Evolutionary conservation across 1,140 invertebrate species (phyloP).

Genomic region (Lasioglossum baleicum): DNA sequence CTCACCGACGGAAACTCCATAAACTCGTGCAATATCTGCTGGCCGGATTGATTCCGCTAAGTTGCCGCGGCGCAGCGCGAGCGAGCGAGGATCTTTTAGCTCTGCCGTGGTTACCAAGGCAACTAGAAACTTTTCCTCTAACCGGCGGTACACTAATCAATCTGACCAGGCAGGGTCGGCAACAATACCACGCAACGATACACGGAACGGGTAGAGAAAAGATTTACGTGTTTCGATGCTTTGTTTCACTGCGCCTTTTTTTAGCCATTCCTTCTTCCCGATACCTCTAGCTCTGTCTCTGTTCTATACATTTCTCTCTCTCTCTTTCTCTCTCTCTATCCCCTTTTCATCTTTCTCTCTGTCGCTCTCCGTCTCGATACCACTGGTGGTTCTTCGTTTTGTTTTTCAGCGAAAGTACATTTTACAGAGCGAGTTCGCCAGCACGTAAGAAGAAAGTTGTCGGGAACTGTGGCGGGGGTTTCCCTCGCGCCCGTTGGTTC

Average conservation of each 20-base stretch:
- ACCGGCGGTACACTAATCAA: slow-evolving; percentile 27
- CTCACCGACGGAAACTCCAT: background rate
- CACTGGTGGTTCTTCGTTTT: no score
- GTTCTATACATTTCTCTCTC: no score
- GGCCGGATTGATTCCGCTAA: slow-evolving; percentile 5
- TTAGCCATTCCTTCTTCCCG: no score
- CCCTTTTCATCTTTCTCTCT: no score
- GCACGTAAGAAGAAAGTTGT: background rate
- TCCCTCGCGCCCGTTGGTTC: background rate
- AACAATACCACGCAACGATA: slow-evolving; percentile 6
- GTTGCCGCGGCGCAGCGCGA: background rate
- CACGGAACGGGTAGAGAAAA: background rate
- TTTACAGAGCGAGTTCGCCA: background rate
- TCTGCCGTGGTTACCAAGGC: slow-evolving; percentile 14
- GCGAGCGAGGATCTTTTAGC: background rate
- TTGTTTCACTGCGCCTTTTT: no score
- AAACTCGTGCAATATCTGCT: slow-evolving; percentile 23
- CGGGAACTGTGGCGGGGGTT: no score
- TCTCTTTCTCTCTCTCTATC: no score
- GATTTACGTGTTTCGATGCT: background rate
- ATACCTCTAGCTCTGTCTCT: no score
- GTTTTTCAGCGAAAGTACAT: slow-evolving; percentile 1
- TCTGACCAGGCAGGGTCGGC: background rate
- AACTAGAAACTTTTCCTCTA: slow-evolving; percentile 26
- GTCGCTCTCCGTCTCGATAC: no score